A percentile compares a stretch with the other conserved stretches of the same genome.
Conservation (phyloP, 2,888 invertebrate genomes). For the Imbricaverruca yamaguchii region DNA sequence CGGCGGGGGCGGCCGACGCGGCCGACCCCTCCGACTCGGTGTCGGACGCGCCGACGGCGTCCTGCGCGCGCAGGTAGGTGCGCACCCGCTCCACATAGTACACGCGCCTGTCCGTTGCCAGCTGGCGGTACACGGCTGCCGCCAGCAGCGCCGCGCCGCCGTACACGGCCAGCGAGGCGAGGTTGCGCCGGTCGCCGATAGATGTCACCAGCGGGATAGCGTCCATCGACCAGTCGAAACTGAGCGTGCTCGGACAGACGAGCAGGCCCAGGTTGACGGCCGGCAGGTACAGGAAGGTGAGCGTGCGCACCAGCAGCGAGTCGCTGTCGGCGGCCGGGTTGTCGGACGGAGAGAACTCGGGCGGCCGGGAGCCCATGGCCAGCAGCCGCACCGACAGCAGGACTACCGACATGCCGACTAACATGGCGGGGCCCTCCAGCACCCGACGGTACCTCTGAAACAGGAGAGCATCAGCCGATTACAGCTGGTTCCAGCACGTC, state of each 20-base stretch:
- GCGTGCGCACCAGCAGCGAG: constrained; percentile 66
- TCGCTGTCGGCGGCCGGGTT: constrained; percentile 90
- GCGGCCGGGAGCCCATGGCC: constrained; percentile 53
- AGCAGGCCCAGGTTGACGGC: constrained; percentile 81
- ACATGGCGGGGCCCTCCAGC: constrained; percentile 40
- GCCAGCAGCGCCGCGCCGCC: constrained; percentile 33
- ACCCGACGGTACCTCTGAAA: constrained; percentile 37
- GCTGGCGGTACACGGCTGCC: constrained; percentile 40
- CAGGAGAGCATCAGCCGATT: constrained; percentile 22
- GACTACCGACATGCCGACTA: constrained; percentile 58
- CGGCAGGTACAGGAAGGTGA: constrained; percentile 88
- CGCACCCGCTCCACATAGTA: constrained; percentile 24
- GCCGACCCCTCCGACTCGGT: constrained; percentile 23
- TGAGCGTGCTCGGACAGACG: constrained; percentile 74
- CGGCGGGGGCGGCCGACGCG: constrained; percentile 25
- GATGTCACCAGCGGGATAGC: constrained; percentile 78
- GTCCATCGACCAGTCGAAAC: constrained; percentile 99
- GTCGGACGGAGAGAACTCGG: constrained; percentile 86
- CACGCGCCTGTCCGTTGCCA: background rate
- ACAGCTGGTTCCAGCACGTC: no score
- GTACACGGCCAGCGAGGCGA: constrained; percentile 69
- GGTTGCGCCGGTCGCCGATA: constrained; percentile 68
- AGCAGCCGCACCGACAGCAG: constrained; percentile 68
- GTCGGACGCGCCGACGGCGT: constrained; percentile 14
- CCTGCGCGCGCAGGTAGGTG: constrained; percentile 22